A percentile compares a stretch with the other conserved stretches of the same genome.
phyloP scores from a whole-genome alignment of 2,113 vertebrate genomes.

The Eptesicus fuscus region DNA sequence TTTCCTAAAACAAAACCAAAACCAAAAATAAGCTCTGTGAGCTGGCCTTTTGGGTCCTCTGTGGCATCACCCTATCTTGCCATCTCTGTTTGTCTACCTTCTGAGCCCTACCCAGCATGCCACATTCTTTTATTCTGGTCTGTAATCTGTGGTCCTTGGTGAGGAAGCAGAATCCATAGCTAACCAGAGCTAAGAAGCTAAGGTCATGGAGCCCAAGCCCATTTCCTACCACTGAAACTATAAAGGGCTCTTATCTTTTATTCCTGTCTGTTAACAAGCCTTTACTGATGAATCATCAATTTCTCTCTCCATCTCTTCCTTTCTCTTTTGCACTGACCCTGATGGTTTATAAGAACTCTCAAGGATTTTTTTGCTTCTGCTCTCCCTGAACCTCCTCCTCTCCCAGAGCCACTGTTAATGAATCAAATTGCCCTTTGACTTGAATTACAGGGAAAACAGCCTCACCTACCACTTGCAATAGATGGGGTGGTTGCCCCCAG shows the following conservation, averaged over 20 bases:
- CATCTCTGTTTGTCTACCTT: background rate
- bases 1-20: background rate
- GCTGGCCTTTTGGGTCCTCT: background rate
- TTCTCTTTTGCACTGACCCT: conserved; percentile 56
- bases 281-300: conserved; percentile 43
- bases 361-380: conserved; percentile 45
- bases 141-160: conserved; percentile 17
- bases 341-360: conserved; percentile 54
- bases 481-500: conserved; percentile 63
- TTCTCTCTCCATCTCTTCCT: conserved; percentile 30
- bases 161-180: background rate
- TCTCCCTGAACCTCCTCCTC: conserved; percentile 45
- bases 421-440: conserved; percentile 72
- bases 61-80: background rate
- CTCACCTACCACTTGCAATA: conserved; percentile 39
- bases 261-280: conserved; percentile 31
- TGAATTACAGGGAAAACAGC: conserved; percentile 52
- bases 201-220: conserved; percentile 41
- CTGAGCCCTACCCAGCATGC: background rate
- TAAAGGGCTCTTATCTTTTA: conserved; percentile 57
- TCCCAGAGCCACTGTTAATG: conserved; percentile 61
- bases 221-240: conserved; percentile 34
- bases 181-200: conserved; percentile 7
- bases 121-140: conserved; percentile 37
- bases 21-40: background rate